Percentiles rank a stretch among this genome's conserved stretches.
phyloP scores from a whole-genome alignment of 2,113 vertebrate genomes.

The Gymnocephalus cernua region DNA sequence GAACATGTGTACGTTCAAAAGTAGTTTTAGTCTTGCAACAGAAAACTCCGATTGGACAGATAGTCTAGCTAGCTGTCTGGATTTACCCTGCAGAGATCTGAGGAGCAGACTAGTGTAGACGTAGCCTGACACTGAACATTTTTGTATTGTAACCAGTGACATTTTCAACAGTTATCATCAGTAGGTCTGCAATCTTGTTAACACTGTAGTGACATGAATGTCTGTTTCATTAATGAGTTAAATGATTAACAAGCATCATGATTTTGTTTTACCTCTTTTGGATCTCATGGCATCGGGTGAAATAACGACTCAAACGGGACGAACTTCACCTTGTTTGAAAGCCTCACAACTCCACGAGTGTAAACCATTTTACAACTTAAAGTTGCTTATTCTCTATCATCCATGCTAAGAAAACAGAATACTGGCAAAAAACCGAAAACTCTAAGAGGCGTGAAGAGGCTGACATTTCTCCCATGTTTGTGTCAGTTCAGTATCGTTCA shows the following conservation, averaged over 20 bases:
- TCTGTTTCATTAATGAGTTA: neutral
- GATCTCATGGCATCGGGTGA: neutral
- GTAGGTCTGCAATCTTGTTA: neutral
- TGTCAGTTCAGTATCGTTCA: neutral
- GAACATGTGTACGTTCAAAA: too few species aligned
- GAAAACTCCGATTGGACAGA: too few species aligned
- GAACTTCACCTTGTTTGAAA: neutral
- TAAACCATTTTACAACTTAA: neutral
- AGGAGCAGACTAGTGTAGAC: too few species aligned
- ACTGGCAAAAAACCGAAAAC: neutral
- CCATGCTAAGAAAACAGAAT: neutral
- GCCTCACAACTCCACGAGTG: neutral
- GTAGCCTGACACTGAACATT: too few species aligned
- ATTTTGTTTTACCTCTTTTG: neutral
- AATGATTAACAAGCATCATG: neutral
- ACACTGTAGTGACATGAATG: neutral
- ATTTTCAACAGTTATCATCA: neutral
- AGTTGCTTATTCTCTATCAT: neutral
- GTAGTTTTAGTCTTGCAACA: too few species aligned
- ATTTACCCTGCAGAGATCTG: too few species aligned
- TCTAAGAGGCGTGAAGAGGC: neutral
- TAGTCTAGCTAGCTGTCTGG: too few species aligned
- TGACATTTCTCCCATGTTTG: neutral
- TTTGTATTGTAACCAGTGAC: neutral
- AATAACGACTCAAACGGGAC: neutral